Conservation (phyloP, 2,113 vertebrate genomes). For the Dromiciops gliroides region DNA sequence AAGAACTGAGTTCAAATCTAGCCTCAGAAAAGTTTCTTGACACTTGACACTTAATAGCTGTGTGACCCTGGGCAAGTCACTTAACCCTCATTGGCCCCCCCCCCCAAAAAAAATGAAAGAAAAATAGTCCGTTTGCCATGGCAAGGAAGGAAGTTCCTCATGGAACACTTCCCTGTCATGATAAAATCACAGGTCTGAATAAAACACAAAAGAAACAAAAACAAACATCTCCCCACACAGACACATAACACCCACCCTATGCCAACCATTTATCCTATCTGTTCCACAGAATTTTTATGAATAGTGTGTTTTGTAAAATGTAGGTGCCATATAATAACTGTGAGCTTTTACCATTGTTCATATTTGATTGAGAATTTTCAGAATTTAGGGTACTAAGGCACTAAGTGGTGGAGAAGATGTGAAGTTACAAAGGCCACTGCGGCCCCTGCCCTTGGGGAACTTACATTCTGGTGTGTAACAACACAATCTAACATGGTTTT, state of each 20-base stretch:
- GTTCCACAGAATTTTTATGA: background rate
- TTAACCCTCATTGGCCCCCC: no score
- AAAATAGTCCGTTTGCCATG: background rate
- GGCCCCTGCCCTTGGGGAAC: background rate
- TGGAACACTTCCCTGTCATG: background rate
- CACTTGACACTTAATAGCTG: no score
- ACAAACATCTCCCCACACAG: no score
- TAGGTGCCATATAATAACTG: background rate
- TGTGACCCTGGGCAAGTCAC: no score
- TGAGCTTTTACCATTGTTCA: background rate
- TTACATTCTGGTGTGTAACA: background rate
- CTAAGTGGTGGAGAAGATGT: no score
- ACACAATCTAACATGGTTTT: background rate
- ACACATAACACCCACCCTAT: background rate
- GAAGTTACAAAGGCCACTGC: background rate
- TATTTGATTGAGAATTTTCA: background rate
- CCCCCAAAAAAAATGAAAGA: no score
- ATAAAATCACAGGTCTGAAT: background rate
- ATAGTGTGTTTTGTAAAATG: background rate
- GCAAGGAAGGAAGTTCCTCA: background rate
- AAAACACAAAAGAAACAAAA: background rate
- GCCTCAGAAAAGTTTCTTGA: no score
- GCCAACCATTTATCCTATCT: background rate
- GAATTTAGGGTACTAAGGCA: background rate
- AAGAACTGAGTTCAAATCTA: no score